phyloP scores from a whole-genome alignment of 2,113 vertebrate genomes.

The Leiothrix lutea region DNA sequence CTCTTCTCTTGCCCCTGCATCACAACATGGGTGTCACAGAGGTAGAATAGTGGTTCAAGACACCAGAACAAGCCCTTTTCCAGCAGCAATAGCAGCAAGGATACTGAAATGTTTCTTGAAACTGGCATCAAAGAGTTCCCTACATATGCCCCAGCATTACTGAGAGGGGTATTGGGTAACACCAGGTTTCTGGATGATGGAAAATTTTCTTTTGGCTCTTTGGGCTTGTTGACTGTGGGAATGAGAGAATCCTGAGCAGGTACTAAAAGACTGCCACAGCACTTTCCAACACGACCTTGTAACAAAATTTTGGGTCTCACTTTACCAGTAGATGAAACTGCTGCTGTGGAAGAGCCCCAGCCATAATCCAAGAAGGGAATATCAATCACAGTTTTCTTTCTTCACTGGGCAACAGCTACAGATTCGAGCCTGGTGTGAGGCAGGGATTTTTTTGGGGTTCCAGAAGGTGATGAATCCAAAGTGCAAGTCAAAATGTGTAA shows the following conservation, averaged over 20 bases:
- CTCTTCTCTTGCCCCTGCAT: background rate
- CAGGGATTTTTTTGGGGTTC: background rate
- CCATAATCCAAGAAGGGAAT: background rate
- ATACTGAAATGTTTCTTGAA: background rate
- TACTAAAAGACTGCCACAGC: background rate
- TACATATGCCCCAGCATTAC: background rate
- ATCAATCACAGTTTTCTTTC: background rate
- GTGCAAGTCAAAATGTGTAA: background rate
- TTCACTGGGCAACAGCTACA: background rate
- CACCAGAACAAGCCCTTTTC: background rate
- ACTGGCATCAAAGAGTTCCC: background rate
- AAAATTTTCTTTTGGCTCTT: background rate
- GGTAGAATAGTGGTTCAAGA: background rate
- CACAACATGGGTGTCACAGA: background rate
- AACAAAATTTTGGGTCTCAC: background rate
- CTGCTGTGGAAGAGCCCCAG: background rate
- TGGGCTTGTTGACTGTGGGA: background rate
- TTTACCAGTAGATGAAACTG: background rate
- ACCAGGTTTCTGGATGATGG: background rate
- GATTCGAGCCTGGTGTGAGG: background rate
- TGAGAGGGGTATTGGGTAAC: background rate
- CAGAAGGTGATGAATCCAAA: background rate
- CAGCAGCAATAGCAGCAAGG: background rate
- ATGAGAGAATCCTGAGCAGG: background rate
- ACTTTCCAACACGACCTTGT: background rate